Percentiles rank a stretch among this genome's conserved stretches.
These are phyloP conservation scores for Gadopsis marmoratus DNA, from an alignment of 2,797 vertebrate genomes.

Conservation along the genomic window DNA sequence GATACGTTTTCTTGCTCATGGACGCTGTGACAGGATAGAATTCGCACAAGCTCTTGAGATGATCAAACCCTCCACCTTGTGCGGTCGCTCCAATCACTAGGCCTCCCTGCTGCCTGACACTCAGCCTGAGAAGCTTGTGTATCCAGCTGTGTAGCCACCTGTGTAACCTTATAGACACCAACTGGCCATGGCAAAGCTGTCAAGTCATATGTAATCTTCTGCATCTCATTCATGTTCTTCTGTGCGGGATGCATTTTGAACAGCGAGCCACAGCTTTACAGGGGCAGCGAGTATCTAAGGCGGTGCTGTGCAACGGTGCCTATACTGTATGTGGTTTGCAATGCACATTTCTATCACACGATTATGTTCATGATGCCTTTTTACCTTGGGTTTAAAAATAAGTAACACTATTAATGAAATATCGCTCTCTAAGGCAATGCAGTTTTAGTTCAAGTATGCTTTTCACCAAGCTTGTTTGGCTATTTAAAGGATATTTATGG, in stretches of 20 bases:
- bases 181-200: constrained; percentile 57
- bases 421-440: background rate
- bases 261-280: background rate
- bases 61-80: constrained; percentile 74
- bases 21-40: constrained; percentile 56
- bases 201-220: constrained; percentile 52
- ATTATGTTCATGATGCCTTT: constrained; percentile 8
- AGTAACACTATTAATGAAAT: background rate
- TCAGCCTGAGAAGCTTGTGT: constrained; percentile 51
- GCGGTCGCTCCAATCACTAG: constrained; percentile 54
- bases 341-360: background rate
- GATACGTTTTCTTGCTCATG: constrained; percentile 43
- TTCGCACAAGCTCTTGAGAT: constrained; percentile 60
- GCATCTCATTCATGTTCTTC: constrained; percentile 47
- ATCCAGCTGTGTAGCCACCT: constrained; percentile 71
- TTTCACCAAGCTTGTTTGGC: background rate
- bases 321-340: background rate
- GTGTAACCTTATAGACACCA: constrained; percentile 58
- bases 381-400: background rate
- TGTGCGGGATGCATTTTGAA: constrained; percentile 43
- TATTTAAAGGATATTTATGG: background rate
- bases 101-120: constrained; percentile 56
- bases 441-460: background rate
- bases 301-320: background rate
- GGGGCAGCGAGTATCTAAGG: background rate